Evolutionary conservation across 1,140 invertebrate species (phyloP), one percentile per base, ranked within the genome.

Genomic region (Euwallacea fornicatus): DNA sequence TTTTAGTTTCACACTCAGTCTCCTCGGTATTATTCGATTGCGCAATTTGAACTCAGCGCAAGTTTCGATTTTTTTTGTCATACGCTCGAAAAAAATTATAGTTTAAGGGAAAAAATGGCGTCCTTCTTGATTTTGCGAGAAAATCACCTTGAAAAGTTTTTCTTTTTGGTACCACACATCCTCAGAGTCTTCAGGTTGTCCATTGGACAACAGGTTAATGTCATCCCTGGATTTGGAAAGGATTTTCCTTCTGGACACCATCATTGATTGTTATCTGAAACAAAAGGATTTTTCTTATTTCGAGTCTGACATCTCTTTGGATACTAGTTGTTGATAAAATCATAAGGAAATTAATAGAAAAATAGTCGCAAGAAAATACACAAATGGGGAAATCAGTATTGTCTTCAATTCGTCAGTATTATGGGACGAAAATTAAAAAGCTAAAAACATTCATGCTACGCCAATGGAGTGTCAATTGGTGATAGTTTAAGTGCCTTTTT

Each of bases 101-200:
- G 21, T 50, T 13, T 50, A 50, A 2, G 13, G 6, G 6, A 50
- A 13, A 50, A 50, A 50, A 6, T 11, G 21, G 21, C 21, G 21
- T 33, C 4, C 1, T 33, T 33, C 7, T 58, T 58, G 55, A 2
- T 33, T 13, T 58, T 13, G 10, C 2, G 9, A 58, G 10, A 7
- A 15, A 9, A 58, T 43, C 7, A 72, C 71, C 65, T 68, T 72
- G 16, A 72, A 89, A 15, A 91, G 81, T 82, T 89, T 90, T 74
- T 91, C 89, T 79, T 88, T 86, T 74, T 88, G 85, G 77, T 88
- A 89, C 89, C 89, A 91, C 33, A 90, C 86, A 74, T 91, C 89
- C 76, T 91, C 89, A 73, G 89, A 88, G 59, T 90, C 88, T 53
- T 84, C 82, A 71, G 83, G 83, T 59, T 83, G 81, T 65, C 87